Evolutionary conservation across 2,797 vertebrate species (phyloP).

Genomic region (Neosalanx taihuensis): DNA sequence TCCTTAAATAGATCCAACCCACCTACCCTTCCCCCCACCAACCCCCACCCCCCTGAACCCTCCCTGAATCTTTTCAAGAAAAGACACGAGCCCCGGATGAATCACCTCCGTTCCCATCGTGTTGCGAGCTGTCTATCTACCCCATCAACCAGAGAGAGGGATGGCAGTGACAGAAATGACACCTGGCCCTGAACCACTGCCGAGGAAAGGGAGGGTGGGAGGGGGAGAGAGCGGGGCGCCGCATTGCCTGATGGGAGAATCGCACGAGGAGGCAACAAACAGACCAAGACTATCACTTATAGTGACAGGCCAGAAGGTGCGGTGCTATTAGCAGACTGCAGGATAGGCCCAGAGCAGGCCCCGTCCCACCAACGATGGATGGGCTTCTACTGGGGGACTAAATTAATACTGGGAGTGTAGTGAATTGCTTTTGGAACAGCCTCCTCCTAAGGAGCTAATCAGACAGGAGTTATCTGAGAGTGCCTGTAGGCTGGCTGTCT

Average conservation of each 20-base stretch:
- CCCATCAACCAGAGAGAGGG: slow-evolving; percentile 65
- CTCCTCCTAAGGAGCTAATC: slow-evolving; percentile 76
- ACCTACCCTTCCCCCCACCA: slow-evolving; percentile 18
- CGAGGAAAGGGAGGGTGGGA: slow-evolving; percentile 9
- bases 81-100: slow-evolving; percentile 54
- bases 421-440: slow-evolving; percentile 78
- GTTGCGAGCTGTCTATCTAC: slow-evolving; percentile 49
- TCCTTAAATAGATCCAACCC: slow-evolving; percentile 11
- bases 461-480: slow-evolving; percentile 71
- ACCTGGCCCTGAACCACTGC: slow-evolving; percentile 58
- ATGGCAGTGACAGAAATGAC: slow-evolving; percentile 65
- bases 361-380: slow-evolving; percentile 70
- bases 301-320: slow-evolving; percentile 70
- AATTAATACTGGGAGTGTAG: slow-evolving; percentile 77
- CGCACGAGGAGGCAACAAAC: slow-evolving; percentile 65
- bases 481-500: slow-evolving; percentile 59
- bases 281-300: slow-evolving; percentile 73
- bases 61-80: slow-evolving; percentile 36
- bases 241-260: slow-evolving; percentile 60
- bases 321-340: slow-evolving; percentile 70
- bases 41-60: slow-evolving; percentile 19
- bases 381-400: slow-evolving; percentile 70
- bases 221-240: slow-evolving; percentile 32
- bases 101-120: slow-evolving; percentile 49
- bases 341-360: slow-evolving; percentile 60